Percentiles rank a stretch among this genome's conserved stretches.
Conservation (phyloP, 2,113 vertebrate species). For the Plecturocebus donacophilus region DNA sequence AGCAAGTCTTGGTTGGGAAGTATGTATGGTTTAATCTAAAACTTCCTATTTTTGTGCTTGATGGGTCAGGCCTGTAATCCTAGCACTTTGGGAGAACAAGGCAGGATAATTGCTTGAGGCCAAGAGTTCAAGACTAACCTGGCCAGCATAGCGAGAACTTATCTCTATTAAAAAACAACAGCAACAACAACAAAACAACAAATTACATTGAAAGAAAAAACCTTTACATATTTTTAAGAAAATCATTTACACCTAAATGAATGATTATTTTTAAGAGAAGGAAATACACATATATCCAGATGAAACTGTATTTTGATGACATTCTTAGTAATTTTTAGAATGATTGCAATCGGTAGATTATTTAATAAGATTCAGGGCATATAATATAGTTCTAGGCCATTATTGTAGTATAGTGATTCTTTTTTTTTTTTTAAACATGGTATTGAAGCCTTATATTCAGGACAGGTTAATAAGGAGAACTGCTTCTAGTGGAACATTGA, state of each 20-base stretch:
- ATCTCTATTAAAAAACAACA: no score
- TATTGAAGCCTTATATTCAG: neutral
- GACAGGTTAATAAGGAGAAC: neutral
- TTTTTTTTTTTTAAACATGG: neutral
- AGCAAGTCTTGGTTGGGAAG: neutral
- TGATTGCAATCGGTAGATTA: neutral
- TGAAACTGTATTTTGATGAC: neutral
- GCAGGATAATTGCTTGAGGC: no score
- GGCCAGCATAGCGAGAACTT: no score
- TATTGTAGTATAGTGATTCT: neutral
- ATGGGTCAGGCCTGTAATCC: no score
- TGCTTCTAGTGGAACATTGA: neutral
- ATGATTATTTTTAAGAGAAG: neutral
- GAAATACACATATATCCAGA: neutral
- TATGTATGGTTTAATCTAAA: conserved; percentile 14
- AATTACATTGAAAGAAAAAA: no score
- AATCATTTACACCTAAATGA: conserved; percentile 23
- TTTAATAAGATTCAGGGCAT: neutral
- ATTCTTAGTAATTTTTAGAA: conserved; percentile 26
- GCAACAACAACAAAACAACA: no score
- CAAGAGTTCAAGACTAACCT: no score
- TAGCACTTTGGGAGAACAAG: no score
- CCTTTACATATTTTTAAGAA: neutral
- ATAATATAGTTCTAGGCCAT: neutral
- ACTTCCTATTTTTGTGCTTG: neutral